Evolutionary conservation across 2,888 invertebrate species (phyloP), one percentile per base, ranked within the genome.

Genomic region (Netelia inedita): DNA sequence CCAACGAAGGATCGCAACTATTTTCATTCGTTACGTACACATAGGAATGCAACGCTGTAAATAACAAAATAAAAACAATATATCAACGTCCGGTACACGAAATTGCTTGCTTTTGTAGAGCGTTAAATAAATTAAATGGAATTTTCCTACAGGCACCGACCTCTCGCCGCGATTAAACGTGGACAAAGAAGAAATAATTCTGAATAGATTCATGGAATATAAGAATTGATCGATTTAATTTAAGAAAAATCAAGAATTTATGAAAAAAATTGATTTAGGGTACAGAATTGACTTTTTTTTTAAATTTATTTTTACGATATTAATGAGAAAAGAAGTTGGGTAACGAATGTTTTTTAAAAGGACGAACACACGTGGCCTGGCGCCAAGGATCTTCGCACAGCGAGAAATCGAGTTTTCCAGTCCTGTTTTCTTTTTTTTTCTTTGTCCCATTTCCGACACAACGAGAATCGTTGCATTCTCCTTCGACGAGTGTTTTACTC

Each of bases 401-500:
- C 28, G 28, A 69, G 53, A 46, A 9, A 50, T 9, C 50, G 50
- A n/a, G 23, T 50, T 46, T 46, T 9, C 5, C n/a, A n/a, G 5
- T 11, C 21, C 21, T 66, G 21, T 66, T 46, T 28, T 28, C n/a
- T n/a, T n/a, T n/a, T n/a, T n/a, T n/a, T n/a, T n/a, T n/a, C n/a
- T n/a, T n/a, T 46, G 19, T 14, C 23, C 50, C 8, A 50, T 46
- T 46, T 46, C 21, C 21, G 14, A 57, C 10, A 61, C 23, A 21
- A 21, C 21, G 21, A 16, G 10, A 14, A 10, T 46, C 11, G 11
- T 46, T 2, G 10, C 14, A 55, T 19, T 78, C 43, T 16, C 63
- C 28, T 43, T 43, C 41, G 46, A 79, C 79, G 63, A 83, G 65
- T 66, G 65, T 66, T 55, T 53, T 57, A 10, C 21, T 14, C 0